Conservation (phyloP, 2,888 invertebrate species). For the Lagria hirta region DNA sequence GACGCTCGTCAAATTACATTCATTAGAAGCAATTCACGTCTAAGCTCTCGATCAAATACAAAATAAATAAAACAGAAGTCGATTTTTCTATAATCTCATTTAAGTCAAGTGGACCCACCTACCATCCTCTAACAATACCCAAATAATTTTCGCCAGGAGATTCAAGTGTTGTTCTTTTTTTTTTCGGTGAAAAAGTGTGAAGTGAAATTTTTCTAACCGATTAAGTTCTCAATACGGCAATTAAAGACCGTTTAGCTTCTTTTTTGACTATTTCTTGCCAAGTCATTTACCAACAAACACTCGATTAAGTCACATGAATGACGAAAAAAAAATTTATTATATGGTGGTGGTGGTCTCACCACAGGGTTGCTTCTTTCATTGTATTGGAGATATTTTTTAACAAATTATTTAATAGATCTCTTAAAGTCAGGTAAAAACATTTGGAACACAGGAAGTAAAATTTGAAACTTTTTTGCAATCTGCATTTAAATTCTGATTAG, state of each 20-base stretch:
- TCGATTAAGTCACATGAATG: conserved; percentile 20
- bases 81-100: too few species aligned
- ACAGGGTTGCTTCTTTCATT: conserved; percentile 4
- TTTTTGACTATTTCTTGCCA: conserved; percentile 22
- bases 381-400: background rate
- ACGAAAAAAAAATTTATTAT: conserved; percentile 2
- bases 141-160: too few species aligned
- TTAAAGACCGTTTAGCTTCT: conserved; percentile 25
- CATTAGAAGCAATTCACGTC: conserved; percentile 1
- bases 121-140: background rate
- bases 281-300: conserved; percentile 23
- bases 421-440: background rate
- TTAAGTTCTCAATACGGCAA: conserved; percentile 28
- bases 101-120: background rate
- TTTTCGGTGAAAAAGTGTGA: too few species aligned
- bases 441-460: too few species aligned
- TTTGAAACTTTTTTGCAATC: too few species aligned
- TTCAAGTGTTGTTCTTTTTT: too few species aligned
- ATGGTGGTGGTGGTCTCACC: conserved; percentile 6
- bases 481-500: too few species aligned
- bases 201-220: conserved; percentile 16
- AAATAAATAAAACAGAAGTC: background rate
- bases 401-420: background rate
- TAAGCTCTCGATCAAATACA: background rate
- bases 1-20: background rate